Conservation (phyloP, 92 coral and sea anemone genomes). For the Palythoa heliodiscus region DNA sequence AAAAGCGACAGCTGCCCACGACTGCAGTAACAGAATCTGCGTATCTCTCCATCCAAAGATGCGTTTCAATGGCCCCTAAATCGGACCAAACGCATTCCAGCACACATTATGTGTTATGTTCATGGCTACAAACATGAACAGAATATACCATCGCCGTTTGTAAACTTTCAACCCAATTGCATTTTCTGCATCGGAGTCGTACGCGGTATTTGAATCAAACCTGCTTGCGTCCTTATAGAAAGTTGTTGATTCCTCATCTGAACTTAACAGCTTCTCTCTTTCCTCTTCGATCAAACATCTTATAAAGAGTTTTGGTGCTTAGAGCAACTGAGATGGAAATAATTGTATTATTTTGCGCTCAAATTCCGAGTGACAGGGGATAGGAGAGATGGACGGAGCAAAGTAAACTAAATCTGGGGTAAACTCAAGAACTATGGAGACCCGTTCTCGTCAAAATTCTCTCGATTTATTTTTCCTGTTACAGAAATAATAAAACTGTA, state of each 20-base stretch:
- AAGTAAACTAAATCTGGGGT: no score
- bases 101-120: constrained; percentile 39
- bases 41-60: constrained; percentile 50
- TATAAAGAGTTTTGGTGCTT: neutral
- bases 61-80: constrained; percentile 53
- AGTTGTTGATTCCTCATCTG: neutral
- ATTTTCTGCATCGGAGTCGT: neutral
- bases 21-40: constrained; percentile 11
- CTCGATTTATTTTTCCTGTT: no score
- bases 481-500: no score
- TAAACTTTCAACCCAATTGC: constrained; percentile 19
- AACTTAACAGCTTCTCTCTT: neutral
- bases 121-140: constrained; percentile 36
- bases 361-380: no score
- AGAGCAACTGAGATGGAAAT: no score
- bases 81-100: constrained; percentile 65
- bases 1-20: constrained; percentile 23
- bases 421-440: no score
- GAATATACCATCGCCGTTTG: constrained; percentile 61
- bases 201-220: neutral
- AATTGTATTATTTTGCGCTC: no score
- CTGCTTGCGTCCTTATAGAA: neutral
- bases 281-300: constrained; percentile 1
- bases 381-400: no score
- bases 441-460: no score